Base-by-base conservation (phyloP, 2,797 vertebrate species). In the Peromyscus attwateri region DNA sequence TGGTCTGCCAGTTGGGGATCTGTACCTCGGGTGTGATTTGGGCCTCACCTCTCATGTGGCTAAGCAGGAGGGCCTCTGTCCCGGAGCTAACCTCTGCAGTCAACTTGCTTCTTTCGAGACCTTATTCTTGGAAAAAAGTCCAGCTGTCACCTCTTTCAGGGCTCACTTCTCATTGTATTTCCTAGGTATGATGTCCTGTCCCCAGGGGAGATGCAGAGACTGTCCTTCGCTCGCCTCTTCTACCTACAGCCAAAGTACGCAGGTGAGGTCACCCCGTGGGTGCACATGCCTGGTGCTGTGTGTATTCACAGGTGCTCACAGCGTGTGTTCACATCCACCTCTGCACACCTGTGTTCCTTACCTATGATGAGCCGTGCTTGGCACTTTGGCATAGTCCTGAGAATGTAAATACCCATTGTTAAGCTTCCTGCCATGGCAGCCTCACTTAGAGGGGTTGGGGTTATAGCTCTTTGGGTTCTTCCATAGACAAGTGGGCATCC, bases 141-240 rank as follows among this genome's bases (percentile, higher is more conserved):
- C 31, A 6, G 23, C 71, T 27, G 0, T 21, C 2, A 0, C 25
- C 19, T 31, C 71, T 66, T 73, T 57, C 40, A 11, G 68, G 1
- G 0, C 0, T 79, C 88, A 37, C n/a, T 43, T 68, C 5, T 21
- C 1, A 0, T 3, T 52, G 57, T 71, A 25, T 29, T 60, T 95
- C 55, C 93, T 60, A 99, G 99, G 99, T 99, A 99, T 73, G 99
- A 99, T 9, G 99, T 99, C 94, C 98, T 99, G 96, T 99, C 99
- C 52, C 99, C 99, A 0, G 99, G 99, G 80, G 99, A 99, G 98
- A 99, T 99, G 99, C 99, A 99, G 98, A 99, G 99, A 92, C 99
- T 99, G 12, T 99, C 99, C 0, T 99, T 99, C 83, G 99, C 99
- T 57, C 98, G 99, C 14, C 99, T 99, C 27, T 99, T 99, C 98